Base-by-base conservation (phyloP, 2,888 invertebrate species). In the Eupithecia inturbata region DNA sequence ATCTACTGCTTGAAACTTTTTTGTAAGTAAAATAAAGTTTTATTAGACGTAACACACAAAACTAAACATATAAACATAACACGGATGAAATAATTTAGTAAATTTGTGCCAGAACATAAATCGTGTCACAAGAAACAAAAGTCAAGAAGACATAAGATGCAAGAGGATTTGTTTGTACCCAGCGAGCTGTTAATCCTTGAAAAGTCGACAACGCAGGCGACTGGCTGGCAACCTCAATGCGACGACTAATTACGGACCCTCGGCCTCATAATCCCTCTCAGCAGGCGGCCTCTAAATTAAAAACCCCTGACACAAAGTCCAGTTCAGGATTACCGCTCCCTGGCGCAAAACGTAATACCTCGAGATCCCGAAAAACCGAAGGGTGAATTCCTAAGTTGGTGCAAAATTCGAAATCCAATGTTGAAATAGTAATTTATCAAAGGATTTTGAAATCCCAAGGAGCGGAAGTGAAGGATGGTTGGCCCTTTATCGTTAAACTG, bases 371-470 rank as follows among this genome's bases (percentile, higher is more conserved):
- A 82, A 84, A 83, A 84, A 80, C 72, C 85, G 84, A 88, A 85
- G 91, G 91, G 91, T 83, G 84, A 84, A 87, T 87, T 86, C 85
- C 85, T 82, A 83, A 88, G 88, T 91, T 89, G 82, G 83, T 85
- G 83, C 89, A 87, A 89, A 90, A 87, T 87, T 85, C 88, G 82
- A 89, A 92, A 92, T 90, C 90, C 91, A 83, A 84, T 92, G 91
- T 93, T 92, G 92, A 92, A 93, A 93, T 90, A 92, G 93, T 94
- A 92, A 94, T 94, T 93, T 93, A 94, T 94, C 93, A 93, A 91
- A 91, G 92, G 93, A 92, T 94, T 94, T 91, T 88, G 89, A 87
- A 82, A 87, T 88, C 86, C 86, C 89, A 85, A 90, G 88, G 83
- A 91, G 86, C 87, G 88, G 87, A 89, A 88, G 88, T 88, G 90